These are phyloP conservation scores for Actenoides lindsayi DNA, from an alignment of 2,113 vertebrate species.

Conservation along the genomic window DNA sequence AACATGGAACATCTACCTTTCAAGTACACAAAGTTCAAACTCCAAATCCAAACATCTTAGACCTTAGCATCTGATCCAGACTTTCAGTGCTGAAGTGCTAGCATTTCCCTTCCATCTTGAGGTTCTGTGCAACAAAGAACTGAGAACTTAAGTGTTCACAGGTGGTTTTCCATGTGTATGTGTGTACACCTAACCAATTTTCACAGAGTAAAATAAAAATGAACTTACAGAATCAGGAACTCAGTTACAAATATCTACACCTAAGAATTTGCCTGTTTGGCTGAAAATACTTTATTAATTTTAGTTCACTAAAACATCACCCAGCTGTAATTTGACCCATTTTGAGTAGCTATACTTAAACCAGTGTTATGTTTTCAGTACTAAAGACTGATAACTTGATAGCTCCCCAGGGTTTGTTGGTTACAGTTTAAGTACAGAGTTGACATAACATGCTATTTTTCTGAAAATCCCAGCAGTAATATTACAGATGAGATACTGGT, in stretches of 20 bases:
- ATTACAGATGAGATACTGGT: slow-evolving; percentile 54
- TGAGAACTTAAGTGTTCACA: neutral
- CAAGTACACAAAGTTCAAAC: neutral
- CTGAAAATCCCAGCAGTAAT: slow-evolving; percentile 65
- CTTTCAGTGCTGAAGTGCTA: neutral
- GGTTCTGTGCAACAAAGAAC: neutral
- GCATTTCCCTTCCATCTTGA: neutral
- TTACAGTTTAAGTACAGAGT: slow-evolving; percentile 68
- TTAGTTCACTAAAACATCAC: slow-evolving; percentile 60
- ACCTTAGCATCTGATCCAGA: neutral
- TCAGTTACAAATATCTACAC: slow-evolving; percentile 15
- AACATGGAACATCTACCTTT: neutral
- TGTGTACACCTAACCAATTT: neutral
- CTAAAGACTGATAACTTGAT: slow-evolving; percentile 77
- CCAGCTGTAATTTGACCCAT: slow-evolving; percentile 67
- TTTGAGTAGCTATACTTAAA: slow-evolving; percentile 71
- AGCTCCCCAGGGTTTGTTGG: slow-evolving; percentile 70
- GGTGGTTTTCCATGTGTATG: neutral
- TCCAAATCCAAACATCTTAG: neutral
- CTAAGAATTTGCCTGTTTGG: slow-evolving; percentile 17
- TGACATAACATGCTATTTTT: slow-evolving; percentile 67
- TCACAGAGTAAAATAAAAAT: neutral
- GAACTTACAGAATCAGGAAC: neutral
- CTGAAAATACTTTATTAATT: slow-evolving; percentile 62
- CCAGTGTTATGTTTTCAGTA: slow-evolving; percentile 68